Evolutionary conservation across 2,113 vertebrate species (phyloP).

Genomic region (Centrocercus urophasianus): DNA sequence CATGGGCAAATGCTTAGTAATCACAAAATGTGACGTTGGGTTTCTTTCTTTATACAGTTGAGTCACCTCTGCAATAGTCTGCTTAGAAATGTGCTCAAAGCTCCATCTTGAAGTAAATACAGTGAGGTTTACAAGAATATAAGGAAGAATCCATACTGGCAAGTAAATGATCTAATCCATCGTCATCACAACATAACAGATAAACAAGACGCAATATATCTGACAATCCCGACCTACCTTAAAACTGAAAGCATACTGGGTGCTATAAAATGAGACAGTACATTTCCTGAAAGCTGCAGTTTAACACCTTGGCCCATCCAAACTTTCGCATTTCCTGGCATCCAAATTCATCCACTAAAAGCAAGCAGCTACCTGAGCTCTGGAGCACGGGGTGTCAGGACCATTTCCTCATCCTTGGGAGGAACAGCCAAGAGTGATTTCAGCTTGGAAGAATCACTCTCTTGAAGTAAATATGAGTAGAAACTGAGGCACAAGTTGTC

Average conservation of each 20-base stretch:
- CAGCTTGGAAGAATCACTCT: neutral
- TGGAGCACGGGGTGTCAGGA: neutral
- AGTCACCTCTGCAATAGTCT: neutral
- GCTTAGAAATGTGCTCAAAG: neutral
- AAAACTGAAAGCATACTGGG: neutral
- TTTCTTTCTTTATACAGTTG: neutral
- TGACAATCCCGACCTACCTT: neutral
- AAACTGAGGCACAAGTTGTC: neutral
- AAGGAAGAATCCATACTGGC: neutral
- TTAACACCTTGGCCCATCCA: neutral
- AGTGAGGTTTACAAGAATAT: neutral
- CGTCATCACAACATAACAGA: rapidly evolving
- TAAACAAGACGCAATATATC: neutral
- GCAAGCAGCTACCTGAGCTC: neutral
- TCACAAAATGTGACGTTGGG: neutral
- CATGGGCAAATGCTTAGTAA: neutral
- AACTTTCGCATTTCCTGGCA: neutral
- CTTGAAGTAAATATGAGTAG: constrained; percentile 7
- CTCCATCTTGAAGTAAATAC: neutral
- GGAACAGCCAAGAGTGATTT: neutral
- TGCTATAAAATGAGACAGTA: neutral
- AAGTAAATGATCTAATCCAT: neutral
- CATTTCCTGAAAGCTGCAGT: neutral
- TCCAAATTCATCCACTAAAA: neutral
- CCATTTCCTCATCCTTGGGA: neutral